Evolutionary conservation across 2,888 invertebrate species (phyloP).

Genomic region (Clitarchus hookeri): DNA sequence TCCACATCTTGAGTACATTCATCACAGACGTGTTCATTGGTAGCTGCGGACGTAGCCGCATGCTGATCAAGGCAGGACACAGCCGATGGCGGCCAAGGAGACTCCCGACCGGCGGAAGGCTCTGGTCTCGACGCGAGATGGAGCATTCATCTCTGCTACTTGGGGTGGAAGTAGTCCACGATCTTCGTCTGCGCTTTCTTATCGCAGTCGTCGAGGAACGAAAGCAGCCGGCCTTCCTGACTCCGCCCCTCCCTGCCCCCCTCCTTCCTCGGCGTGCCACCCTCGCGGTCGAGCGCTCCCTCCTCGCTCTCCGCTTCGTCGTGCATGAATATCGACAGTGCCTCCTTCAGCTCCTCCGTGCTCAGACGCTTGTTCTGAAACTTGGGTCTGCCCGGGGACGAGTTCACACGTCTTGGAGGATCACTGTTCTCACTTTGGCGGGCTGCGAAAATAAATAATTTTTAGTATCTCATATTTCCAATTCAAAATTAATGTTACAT

Average conservation of each 20-base stretch:
- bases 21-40: too few relatives aligned
- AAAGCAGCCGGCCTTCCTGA: not conserved
- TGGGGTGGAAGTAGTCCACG: conserved; percentile 1
- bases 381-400: not conserved
- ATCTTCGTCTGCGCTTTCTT: not conserved
- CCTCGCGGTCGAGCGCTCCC: not conserved
- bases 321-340: not conserved
- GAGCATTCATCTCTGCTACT: not conserved
- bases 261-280: not conserved
- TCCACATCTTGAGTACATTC: too few relatives aligned
- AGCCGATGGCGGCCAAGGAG: too few relatives aligned
- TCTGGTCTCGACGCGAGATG: too few relatives aligned
- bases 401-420: not conserved
- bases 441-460: not conserved
- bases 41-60: too few relatives aligned
- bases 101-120: too few relatives aligned
- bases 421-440: not conserved
- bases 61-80: too few relatives aligned
- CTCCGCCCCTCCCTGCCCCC: not conserved
- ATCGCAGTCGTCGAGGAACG: not conserved
- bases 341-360: not conserved
- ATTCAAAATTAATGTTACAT: too few relatives aligned
- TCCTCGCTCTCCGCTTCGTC: not conserved
- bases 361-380: not conserved
- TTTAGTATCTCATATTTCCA: too few relatives aligned